Conservation (phyloP, 2,888 invertebrate genomes). For the Aphodius sticticus region DNA sequence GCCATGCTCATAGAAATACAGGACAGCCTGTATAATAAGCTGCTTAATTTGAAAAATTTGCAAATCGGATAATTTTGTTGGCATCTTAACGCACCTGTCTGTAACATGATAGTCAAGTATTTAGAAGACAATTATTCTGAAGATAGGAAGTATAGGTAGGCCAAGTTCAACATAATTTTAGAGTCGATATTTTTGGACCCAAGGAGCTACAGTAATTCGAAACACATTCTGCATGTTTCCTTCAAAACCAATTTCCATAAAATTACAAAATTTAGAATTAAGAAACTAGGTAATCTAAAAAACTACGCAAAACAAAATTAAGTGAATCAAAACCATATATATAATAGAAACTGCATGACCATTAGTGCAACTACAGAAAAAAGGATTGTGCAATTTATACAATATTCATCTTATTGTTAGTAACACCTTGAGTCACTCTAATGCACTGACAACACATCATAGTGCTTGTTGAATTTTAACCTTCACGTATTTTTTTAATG, state of each 20-base stretch:
- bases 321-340: not conserved
- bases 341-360: not conserved
- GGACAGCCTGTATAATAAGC: too few relatives aligned
- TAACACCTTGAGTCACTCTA: not conserved
- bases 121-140: not conserved
- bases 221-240: not conserved
- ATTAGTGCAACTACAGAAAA: not conserved
- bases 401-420: not conserved
- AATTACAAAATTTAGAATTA: not conserved
- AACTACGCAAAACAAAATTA: too few relatives aligned
- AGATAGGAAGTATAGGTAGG: not conserved
- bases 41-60: too few relatives aligned
- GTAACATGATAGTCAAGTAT: not conserved
- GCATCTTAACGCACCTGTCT: not conserved
- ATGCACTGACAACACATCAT: not conserved
- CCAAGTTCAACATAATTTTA: not conserved
- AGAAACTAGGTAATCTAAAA: not conserved
- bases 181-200: not conserved
- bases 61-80: too few relatives aligned
- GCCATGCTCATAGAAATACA: too few relatives aligned
- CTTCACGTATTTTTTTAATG: not conserved
- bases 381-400: not conserved
- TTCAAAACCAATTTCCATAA: not conserved
- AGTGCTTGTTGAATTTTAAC: not conserved
- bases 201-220: not conserved